phyloP scores from a whole-genome alignment of 2,888 invertebrate genomes.

The Abscondita cerata region DNA sequence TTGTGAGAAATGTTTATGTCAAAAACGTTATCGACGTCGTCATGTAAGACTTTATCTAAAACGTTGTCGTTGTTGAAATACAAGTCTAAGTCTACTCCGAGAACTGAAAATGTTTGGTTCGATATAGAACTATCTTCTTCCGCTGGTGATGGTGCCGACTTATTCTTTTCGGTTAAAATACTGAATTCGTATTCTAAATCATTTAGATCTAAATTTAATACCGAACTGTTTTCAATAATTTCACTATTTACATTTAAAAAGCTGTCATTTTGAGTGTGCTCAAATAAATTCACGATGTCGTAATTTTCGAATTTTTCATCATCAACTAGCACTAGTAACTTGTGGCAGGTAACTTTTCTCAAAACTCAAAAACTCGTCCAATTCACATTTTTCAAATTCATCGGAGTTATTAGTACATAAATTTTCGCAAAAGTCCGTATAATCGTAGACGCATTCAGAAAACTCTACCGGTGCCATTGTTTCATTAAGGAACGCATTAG shows the following conservation, averaged over 20 bases:
- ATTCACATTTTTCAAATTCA: constrained; percentile 2
- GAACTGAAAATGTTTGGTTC: constrained; percentile 42
- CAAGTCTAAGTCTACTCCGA: constrained; percentile 50
- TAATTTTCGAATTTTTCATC: constrained; percentile 25
- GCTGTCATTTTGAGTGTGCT: constrained; percentile 30
- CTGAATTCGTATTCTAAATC: constrained; percentile 22
- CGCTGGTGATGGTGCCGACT: neutral
- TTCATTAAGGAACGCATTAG: neutral
- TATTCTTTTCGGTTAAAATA: constrained; percentile 10
- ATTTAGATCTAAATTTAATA: constrained; percentile 16
- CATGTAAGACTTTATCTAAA: constrained; percentile 41
- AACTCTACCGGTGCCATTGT: constrained; percentile 31
- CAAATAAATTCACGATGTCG: constrained; percentile 29
- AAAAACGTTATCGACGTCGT: constrained; percentile 40
- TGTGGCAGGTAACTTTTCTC: constrained; percentile 6
- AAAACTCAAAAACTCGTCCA: constrained; percentile 21
- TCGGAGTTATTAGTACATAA: constrained; percentile 1
- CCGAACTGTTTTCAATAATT: neutral
- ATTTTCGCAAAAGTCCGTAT: neutral
- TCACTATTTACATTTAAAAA: constrained; percentile 20
- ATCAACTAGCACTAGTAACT: too few relatives aligned
- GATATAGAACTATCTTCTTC: neutral
- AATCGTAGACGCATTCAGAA: constrained; percentile 20
- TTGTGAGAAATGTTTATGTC: constrained; percentile 20
- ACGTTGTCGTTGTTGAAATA: constrained; percentile 40